Base-by-base conservation (phyloP, 2,797 vertebrate genomes). In the Sebastes alutus region DNA sequence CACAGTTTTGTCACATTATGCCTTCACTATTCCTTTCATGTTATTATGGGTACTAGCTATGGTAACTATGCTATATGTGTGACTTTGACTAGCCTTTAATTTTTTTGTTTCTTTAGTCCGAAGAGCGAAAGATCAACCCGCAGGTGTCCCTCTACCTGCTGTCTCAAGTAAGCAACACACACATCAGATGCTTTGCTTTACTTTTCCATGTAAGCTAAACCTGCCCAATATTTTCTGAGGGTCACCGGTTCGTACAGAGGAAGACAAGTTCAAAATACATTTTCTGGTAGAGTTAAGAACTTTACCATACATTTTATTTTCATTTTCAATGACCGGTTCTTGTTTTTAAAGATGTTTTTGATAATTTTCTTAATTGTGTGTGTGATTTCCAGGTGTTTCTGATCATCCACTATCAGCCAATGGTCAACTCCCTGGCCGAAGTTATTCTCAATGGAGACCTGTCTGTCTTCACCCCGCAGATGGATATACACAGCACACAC, bases 71-170 rank as follows among this genome's bases (percentile, higher is more conserved):
- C 22, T 55, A 7, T 38, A 2, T 4, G 5, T 33, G 20, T 73
- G 52, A 74, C 32, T 12, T 32, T 58, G 12, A 63, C 52, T 71
- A 7, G 3, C 1, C 4, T 66, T 29, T 62, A 2, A 18, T 65
- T 4, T 16, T 29, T 7, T 1, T 54, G 42, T 69, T 55, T 70
- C 20, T 92, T 75, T 76, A 99, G 98, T 94, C 95, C 82, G 97
- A 96, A 86, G 98, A 99, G 20, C 95, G 97, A 77, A 98, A 97
- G 93, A 99, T 99, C 85, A 99, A 97, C 90, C 95, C 98, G 52
- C 98, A 98, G 20, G 98, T 99, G 84, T 98, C 98, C 5, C 97
- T 99, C 27, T 99, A 99, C 88, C 96, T 99, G 77, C 96, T 99
- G 62, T 99, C 98, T 27, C 98, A 99, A 96, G 98, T 99, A 96